Evolutionary conservation across 2,797 vertebrate species (phyloP), one percentile per base, ranked within the genome.

Genomic region (Rhinoraja longicauda): DNA sequence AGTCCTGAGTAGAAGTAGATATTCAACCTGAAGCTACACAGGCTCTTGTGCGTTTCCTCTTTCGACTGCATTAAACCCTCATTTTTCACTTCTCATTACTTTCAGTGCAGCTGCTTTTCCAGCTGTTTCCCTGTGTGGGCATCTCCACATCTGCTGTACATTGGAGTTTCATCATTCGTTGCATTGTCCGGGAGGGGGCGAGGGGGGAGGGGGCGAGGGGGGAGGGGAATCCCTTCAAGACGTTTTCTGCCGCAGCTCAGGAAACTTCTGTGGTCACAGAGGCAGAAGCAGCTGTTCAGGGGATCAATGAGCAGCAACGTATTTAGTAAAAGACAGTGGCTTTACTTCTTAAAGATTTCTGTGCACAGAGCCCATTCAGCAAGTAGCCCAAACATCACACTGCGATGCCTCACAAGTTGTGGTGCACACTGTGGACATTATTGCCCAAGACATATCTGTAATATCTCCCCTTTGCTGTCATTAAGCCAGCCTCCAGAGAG

Each of bases 101-200:
- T 72, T 29, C 72, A 67, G 21, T 53, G 26, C 70, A 75, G 90
- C 39, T 92, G 67, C 92, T 75, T 72, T 32, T 21, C 90, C 88
- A 91, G 88, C 64, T 91, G 88, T 72, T 45, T 90, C 19, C 26
- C 21, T 62, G 70, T n/a, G 36, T 75, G 67, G 24, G 67, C 36
- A 75, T 45, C 70, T 75, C 90, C 90, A 53, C 90, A 92, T 91
- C 90, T 92, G 90, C 8, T n/a, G 36, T 45, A 9, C 24, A 1
- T 53, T 92, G 90, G 70, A n/a, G 13, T 5, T 45, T 29, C 70
- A 75, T 75, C 13, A 24, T 75, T 92, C 24, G 3, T 12, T 45
- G 24, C n/a, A 36, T 21, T 36, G 70, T 36, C n/a, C 8, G 45
- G 64, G 90, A 75, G 26, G 36, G 45, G 73, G 29, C 72, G 72